These are phyloP conservation scores for Coryphaenoides rupestris DNA, from an alignment of 2,113 vertebrate genomes.

Conservation along the genomic window DNA sequence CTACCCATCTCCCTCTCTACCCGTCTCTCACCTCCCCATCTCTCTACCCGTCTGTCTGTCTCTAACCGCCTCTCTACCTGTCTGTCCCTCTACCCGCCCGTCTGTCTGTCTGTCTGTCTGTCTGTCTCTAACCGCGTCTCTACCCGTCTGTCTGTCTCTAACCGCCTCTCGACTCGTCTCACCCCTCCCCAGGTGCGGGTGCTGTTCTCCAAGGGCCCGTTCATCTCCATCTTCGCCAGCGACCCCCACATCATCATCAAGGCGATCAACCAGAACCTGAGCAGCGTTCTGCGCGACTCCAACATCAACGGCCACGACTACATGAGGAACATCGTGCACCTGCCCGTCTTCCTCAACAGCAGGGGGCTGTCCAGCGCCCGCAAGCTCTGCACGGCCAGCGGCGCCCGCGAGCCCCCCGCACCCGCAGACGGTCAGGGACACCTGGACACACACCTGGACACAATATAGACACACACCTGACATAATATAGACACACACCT, in stretches of 20 bases:
- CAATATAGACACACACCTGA: not conserved
- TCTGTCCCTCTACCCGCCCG: too few species aligned
- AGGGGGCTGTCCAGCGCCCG: conserved; percentile 84
- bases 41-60: too few species aligned
- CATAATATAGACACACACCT: too few species aligned
- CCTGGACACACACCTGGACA: not conserved
- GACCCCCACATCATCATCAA: conserved; percentile 98
- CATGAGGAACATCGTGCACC: conserved; percentile 94
- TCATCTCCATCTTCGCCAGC: conserved; percentile 96
- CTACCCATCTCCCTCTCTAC: too few species aligned
- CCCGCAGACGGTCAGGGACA: conserved; percentile 62
- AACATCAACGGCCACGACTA: conserved; percentile 98
- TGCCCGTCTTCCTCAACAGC: conserved; percentile 95
- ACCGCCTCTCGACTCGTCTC: too few species aligned
- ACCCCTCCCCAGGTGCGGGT: conserved; percentile 80
- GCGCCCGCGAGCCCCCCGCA: conserved; percentile 75
- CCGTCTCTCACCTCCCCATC: too few species aligned
- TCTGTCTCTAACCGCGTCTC: too few species aligned
- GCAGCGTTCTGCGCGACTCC: conserved; percentile 90
- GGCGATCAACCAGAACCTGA: conserved; percentile 98
- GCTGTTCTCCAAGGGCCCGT: conserved; percentile 93
- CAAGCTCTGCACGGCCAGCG: conserved; percentile 80
- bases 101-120: too few species aligned
- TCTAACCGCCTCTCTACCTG: too few species aligned
- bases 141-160: too few species aligned